Evolutionary conservation across 1,140 invertebrate genomes (phyloP), one percentile per base, ranked within the genome.

Genomic region (Dinothrombium tinctorium): DNA sequence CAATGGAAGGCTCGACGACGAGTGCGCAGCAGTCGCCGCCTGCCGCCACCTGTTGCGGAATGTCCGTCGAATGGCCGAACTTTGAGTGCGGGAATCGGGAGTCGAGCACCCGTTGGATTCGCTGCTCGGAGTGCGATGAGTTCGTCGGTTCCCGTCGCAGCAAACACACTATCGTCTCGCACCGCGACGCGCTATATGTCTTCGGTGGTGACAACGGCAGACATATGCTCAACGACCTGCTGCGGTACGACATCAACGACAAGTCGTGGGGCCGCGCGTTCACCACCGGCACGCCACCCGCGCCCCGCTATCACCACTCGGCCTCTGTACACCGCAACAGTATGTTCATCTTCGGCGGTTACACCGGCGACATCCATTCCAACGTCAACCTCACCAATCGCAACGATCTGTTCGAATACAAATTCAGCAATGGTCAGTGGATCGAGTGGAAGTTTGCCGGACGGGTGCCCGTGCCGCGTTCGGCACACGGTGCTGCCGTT

Each of bases 141-240:
- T 94, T 94, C 65, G 84, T 94, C 40, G 84, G 86, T 64, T 66
- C 29, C 57, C 89, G 84, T 54, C 68, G 87, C 41, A 90, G 84
- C 55, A 92, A 94, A 56, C 87, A 94, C 51, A 94, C 87, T 17
- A 78, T 86, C 24, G 81, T 92, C 12, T 76, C 83, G 17, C 90
- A 87, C 56, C 86, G 87, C 59, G 82, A 89, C 65, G 80, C 82
- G 12, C 78, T 94, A 44, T 92, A 89, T 61, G 82, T 90, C 0
- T 92, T 94, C 67, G 86, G 87, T 15, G 87, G 87, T 38, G 87
- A 94, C 53, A 90, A 92, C 66, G 84, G 86, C 15, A 89, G 83
- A 59, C 79, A 69, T 48, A 94, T 94, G 86, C 58, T 92, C 9
- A 92, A 92, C 64, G 87, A 94, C 61, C 61, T 92, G 6, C 65